Percentiles rank a stretch among this genome's conserved stretches.
phyloP scores from a whole-genome alignment of 2,888 invertebrate genomes.

The Andrena bucephala region DNA sequence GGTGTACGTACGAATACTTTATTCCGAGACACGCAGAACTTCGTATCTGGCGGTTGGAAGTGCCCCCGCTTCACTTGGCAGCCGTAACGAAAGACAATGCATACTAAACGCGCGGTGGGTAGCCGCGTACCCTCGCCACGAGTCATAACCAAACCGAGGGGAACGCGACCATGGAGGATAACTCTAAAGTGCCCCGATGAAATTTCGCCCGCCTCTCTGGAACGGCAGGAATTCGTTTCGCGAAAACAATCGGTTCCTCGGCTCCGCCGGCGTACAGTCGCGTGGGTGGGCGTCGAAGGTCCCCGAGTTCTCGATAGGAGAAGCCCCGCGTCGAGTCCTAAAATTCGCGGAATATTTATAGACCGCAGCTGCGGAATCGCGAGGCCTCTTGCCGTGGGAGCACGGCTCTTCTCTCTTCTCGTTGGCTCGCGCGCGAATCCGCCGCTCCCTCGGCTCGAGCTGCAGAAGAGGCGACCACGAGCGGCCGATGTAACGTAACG shows the following conservation, averaged over 20 bases:
- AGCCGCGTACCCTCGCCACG: constrained; percentile 30
- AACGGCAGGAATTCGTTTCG: not conserved
- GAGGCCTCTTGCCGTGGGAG: constrained; percentile 36
- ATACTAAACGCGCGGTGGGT: constrained; percentile 57
- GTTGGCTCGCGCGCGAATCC: not conserved
- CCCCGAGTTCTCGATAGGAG: constrained; percentile 43
- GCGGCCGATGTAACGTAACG: constrained; percentile 54
- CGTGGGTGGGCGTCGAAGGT: constrained; percentile 45
- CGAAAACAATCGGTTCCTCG: not conserved
- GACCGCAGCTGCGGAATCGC: constrained; percentile 74
- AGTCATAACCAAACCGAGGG: constrained; percentile 21
- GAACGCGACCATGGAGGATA: constrained; percentile 4
- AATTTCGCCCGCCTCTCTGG: not conserved
- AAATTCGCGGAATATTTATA: constrained; percentile 76
- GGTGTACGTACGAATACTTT: constrained; percentile 26
- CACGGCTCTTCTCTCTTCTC: constrained; percentile 13
- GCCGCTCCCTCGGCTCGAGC: not conserved
- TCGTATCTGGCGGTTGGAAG: constrained; percentile 11
- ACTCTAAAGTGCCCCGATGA: not conserved
- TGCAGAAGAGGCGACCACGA: not conserved
- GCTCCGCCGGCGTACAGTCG: not conserved
- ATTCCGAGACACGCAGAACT: not conserved
- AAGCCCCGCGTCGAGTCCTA: constrained; percentile 36
- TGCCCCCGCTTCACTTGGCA: not conserved
- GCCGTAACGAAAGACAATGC: constrained; percentile 54